Evolutionary conservation across 2,888 invertebrate species (phyloP), one percentile per base, ranked within the genome.

Genomic region (Hartigia nigra): DNA sequence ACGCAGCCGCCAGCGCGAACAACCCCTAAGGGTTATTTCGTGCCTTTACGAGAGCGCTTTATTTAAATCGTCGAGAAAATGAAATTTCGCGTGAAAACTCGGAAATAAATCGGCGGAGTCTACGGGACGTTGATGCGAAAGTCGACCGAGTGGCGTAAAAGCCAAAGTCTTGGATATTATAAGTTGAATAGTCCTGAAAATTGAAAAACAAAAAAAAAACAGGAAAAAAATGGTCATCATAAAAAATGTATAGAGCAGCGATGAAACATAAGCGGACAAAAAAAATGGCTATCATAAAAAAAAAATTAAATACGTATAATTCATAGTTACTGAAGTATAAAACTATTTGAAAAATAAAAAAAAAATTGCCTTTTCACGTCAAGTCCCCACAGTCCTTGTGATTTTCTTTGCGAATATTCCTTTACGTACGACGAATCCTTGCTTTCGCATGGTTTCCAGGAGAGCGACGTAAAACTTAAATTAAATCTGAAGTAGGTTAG

Each of bases 1-100:
- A 23, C 55, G 55, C 55, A 55, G 55, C 23, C 55, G 55, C 23
- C 23, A 9, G 9, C 55, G 4, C 55, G 55, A 55, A 9, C 55
- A 23, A 23, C 23, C 55, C 55, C 55, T 23, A 55, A 23, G 55
- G 23, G 55, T 55, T 34, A 23, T 72, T 72, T 34, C 72, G 5
- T 14, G 12, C 72, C 55, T 4, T 14, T 31, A 70, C 76, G 36
- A 76, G 69, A 35, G 74, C 76, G 69, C 69, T 76, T 72, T 79
- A 79, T 74, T 79, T 69, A 79, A 79, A 79, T 76, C 55, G 76
- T 37, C 34, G 69, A 12, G 55, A 76, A 79, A 79, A 69, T 74
- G 74, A 79, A 74, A 76, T 76, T 76, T 74, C 23, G 23, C 23
- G 55, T 5, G 23, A 9, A 14, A 55, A 23, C 14, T 5, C 55